phyloP scores from a whole-genome alignment of 2,113 vertebrate species.

The Penelope pileata region DNA sequence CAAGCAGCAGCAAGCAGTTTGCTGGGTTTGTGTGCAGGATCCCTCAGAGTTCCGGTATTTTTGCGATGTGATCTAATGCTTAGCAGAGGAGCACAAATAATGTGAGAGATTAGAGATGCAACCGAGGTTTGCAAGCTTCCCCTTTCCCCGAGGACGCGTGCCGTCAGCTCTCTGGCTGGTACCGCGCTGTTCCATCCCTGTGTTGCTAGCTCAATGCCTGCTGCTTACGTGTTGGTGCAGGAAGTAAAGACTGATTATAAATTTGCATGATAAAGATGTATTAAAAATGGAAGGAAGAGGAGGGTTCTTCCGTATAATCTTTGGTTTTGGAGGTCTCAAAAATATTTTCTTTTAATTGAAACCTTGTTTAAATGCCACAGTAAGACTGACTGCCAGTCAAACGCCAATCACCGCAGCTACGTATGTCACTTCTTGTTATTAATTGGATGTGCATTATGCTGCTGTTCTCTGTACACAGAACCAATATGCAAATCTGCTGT shows the following conservation, averaged over 20 bases:
- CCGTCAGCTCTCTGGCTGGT: background rate
- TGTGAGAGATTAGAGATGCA: background rate
- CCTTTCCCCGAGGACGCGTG: background rate
- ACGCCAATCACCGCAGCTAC: conserved; percentile 32
- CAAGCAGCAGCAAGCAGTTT: background rate
- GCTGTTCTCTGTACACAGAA: background rate
- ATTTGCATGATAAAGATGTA: background rate
- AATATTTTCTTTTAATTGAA: conserved; percentile 63
- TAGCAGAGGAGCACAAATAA: background rate
- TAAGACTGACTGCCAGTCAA: conserved; percentile 59
- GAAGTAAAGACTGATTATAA: background rate
- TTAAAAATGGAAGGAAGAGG: background rate
- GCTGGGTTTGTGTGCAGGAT: background rate
- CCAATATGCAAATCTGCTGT: conserved; percentile 49
- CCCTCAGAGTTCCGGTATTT: background rate
- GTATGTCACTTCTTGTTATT: conserved; percentile 41
- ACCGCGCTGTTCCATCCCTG: background rate
- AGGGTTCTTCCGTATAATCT: background rate
- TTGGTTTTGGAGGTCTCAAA: conserved; percentile 40
- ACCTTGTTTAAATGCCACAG: conserved; percentile 60
- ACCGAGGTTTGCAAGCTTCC: background rate
- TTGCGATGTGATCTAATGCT: background rate
- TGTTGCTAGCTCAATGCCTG: background rate
- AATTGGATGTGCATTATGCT: conserved; percentile 51
- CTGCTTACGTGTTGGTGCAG: background rate